Evolutionary conservation across 2,797 vertebrate genomes (phyloP).

Genomic region (Ctenopoma multispine): DNA sequence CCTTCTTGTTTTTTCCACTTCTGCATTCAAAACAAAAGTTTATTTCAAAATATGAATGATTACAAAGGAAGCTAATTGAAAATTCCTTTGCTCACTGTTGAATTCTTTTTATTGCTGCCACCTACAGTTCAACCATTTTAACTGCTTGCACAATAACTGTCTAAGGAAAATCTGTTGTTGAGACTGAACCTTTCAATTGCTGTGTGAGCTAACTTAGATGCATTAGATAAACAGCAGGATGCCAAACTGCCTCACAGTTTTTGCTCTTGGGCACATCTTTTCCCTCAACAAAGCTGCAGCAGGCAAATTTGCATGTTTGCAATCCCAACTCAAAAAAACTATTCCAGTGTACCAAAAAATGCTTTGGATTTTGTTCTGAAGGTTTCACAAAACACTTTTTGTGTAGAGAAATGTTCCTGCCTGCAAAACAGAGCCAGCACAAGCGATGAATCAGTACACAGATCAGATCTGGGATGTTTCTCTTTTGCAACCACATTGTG

Average conservation of each 20-base stretch:
- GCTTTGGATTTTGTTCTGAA: background rate
- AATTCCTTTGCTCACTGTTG: slow-evolving; percentile 6
- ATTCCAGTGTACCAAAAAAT: background rate
- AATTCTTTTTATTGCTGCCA: slow-evolving; percentile 7
- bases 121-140: slow-evolving; percentile 9
- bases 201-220: slow-evolving; percentile 2
- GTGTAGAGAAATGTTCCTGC: background rate
- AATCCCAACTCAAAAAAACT: background rate
- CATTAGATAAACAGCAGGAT: slow-evolving; percentile 33
- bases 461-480: background rate
- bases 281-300: background rate
- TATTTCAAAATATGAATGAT: slow-evolving; percentile 8
- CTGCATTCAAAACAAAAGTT: slow-evolving; percentile 4
- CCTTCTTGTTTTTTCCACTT: slow-evolving; percentile 1
- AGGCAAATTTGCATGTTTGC: background rate
- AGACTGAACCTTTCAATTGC: slow-evolving; percentile 12
- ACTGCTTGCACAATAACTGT: slow-evolving; percentile 17
- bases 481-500: slow-evolving; percentile 1
- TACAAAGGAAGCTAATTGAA: background rate
- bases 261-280: no score
- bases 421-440: background rate
- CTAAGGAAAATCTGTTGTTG: background rate
- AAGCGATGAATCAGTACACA: background rate
- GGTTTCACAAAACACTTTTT: background rate
- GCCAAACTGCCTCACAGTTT: slow-evolving; percentile 16